Evolutionary conservation across 1,140 invertebrate genomes (phyloP), one percentile per base, ranked within the genome.

Genomic region (Arion vulgaris): DNA sequence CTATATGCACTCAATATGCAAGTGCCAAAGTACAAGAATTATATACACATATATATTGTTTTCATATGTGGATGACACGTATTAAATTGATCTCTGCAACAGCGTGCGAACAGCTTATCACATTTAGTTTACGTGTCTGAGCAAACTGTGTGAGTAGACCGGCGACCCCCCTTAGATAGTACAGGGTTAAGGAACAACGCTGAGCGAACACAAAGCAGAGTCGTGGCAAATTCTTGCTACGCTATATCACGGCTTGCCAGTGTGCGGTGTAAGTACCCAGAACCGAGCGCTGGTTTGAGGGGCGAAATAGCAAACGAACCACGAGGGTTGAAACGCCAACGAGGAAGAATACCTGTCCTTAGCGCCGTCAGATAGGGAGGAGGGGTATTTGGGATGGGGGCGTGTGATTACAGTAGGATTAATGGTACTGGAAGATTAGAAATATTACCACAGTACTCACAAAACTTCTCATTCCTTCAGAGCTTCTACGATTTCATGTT

Each of bases 321-420:
- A 66, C 62, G 62, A 66, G 62, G 62, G 62, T 32, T 34, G 62
- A 28, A 66, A 66, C n/a, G 4, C n/a, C 62, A n/a, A n/a, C n/a
- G n/a, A 17, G 62, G n/a, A 32, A 66, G 32, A 5, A 34, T 66
- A 66, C 62, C 62, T 66, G 62, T 66, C 62, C 62, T 66, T 28
- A 32, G n/a, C 17, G 28, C 62, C 62, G 62, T 34, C 62, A 32
- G 62, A 2, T n/a, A 66, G 28, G 62, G 62, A 7, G 62, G 32
- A 28, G 28, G 62, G 32, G 19, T 32, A 32, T 2, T n/a, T 7
- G 62, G 19, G 28, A 66, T 66, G 62, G 11, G 28, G 7, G 62
- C 62, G 62, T 32, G 62, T 32, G 62, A 66, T 66, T 66, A 66
- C 62, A 28, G 62, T 23, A 28, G 62, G 62, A 66, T 66, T 66